Evolutionary conservation across 2,888 invertebrate species (phyloP), one percentile per base, ranked within the genome.

Genomic region (Pterostichus niger): DNA sequence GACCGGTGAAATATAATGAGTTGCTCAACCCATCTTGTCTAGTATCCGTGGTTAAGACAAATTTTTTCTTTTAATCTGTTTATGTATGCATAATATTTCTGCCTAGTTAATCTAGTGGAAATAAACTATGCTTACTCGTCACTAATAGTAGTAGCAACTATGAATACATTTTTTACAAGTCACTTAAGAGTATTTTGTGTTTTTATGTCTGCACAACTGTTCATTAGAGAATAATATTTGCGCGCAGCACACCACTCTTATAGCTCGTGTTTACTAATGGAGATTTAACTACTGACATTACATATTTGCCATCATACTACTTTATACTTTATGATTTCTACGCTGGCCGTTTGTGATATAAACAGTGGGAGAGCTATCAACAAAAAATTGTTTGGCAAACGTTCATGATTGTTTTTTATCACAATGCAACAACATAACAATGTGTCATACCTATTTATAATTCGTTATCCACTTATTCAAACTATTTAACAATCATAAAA

Each of bases 361-460:
- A 24, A 24, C 31, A 33, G 64, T 35, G 64, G 64, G 64, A 64
- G 64, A 64, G 64, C 24, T 24, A 24, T 24, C 3, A 24, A 3
- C 64, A 64, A 64, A 64, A 64, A 64, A 64, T 64, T 64, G 64
- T 64, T 64, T 64, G 64, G 35, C 64, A 64, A 64, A 64, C 64
- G 64, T 31, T 64, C 24, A 33, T 11, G 13, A 64, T n/a, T 13
- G 49, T 64, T 64, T 64, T 64, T 64, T 64, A 35, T 64, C 64
- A 33, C 9, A 35, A 4, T 64, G 64, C 64, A 64, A 40, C 64
- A 35, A 40, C 40, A 9, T 49, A 49, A 49, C 49, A 49, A 35
- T 64, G 64, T 64, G 64, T 64, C 64, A 64, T 64, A 64, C 64
- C 33, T 64, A 64, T 64, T 64, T 64, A 13, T 64, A 64, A 6